A percentile compares a stretch with the other conserved stretches of the same genome.
These are phyloP conservation scores for Lepus townsendii DNA, from an alignment of 2,797 vertebrate genomes.

Conservation along the genomic window DNA sequence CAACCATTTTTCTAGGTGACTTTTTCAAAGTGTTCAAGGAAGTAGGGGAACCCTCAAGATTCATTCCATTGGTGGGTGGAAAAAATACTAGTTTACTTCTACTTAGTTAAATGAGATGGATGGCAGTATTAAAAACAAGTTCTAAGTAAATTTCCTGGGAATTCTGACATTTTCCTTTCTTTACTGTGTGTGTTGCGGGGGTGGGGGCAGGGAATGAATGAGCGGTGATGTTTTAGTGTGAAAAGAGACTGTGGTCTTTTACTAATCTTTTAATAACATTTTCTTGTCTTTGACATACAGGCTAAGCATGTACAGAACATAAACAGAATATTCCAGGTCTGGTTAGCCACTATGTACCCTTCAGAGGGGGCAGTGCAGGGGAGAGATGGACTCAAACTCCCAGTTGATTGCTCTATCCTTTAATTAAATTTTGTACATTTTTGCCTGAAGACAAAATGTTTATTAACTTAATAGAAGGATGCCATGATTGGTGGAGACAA, in stretches of 20 bases:
- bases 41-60: neutral
- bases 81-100: neutral
- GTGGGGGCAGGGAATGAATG: neutral
- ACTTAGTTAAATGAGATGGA: neutral
- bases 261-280: neutral
- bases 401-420: neutral
- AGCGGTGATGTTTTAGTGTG: neutral
- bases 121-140: neutral
- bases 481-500: neutral
- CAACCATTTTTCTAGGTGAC: neutral
- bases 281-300: neutral
- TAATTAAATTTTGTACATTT: neutral
- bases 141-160: neutral
- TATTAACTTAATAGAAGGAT: neutral
- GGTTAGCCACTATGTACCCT: neutral
- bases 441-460: neutral
- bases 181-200: neutral
- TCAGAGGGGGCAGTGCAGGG: neutral
- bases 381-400: neutral
- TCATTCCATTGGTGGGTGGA: neutral
- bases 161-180: neutral
- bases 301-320: neutral
- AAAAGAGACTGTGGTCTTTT: neutral
- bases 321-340: neutral
- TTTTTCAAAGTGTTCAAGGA: slow-evolving; percentile 16